Base-by-base conservation (phyloP, 2,888 invertebrate species). In the Noctua pronuba region DNA sequence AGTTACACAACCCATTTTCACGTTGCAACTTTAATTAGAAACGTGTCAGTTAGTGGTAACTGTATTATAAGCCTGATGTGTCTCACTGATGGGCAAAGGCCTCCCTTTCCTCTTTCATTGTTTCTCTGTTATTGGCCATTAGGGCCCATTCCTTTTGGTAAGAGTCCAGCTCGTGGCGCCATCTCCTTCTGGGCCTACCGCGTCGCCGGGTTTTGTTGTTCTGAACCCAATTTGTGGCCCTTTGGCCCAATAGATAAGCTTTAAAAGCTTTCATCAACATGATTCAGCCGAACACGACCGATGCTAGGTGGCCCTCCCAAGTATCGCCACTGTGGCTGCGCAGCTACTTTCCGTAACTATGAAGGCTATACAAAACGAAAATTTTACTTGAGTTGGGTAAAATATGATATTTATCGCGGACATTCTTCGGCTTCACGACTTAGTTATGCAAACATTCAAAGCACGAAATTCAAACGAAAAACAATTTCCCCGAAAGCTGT, bases 1-100 rank as follows among this genome's bases (percentile, higher is more conserved):
- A 65, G 38, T 41, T n/a, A 13, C 24, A 65, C 65, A 13, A 65
- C 65, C 65, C n/a, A 41, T 66, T 66, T 66, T 66, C 66, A 64
- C 35, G 35, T 38, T 64, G 64, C 38, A 38, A 24, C 35, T 24
- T 35, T 35, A 35, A 35, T 62, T 62, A 62, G 35, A 62, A 35
- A 35, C 62, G 35, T 35, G 60, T 18, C 60, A 35, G 10, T 35
- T 35, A 21, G 31, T 62, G 21, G 21, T 35, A 5, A 21, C 4
- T 18, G 24, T 49, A 60, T 24, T 24, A 24, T 52, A 4, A 24
- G 24, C 24, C 24, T 52, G 52, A 52, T 13, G n/a, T 55, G 11
- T 11, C 55, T 11, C 55, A 55, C n/a, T 55, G 55, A n/a, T n/a
- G 13, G n/a, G 11, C 6, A 13, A n/a, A n/a, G 13, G 24, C 46